These are phyloP conservation scores for Amiota mariae DNA, from an alignment of 2,888 invertebrate species.

Conservation along the genomic window DNA sequence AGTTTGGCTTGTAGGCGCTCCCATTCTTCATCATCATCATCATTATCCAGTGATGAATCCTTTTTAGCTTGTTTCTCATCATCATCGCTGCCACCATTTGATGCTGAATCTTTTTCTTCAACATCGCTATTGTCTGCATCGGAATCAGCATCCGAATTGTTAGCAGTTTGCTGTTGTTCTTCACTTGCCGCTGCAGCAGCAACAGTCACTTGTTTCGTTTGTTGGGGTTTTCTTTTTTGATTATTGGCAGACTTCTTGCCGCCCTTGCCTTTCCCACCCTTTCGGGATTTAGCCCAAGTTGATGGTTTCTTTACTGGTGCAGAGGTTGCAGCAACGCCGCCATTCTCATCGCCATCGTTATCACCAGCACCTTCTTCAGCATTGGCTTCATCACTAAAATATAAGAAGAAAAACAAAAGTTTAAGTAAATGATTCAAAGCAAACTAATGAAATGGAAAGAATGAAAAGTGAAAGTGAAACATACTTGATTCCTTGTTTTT, in stretches of 20 bases:
- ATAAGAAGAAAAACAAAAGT: not conserved
- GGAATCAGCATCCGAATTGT: slow-evolving; percentile 70
- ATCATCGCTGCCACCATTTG: slow-evolving; percentile 75
- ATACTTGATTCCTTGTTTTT: slow-evolving; percentile 79
- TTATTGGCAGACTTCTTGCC: slow-evolving; percentile 69
- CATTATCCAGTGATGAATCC: slow-evolving; percentile 71
- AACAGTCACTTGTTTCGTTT: slow-evolving; percentile 65
- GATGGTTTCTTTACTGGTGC: slow-evolving; percentile 82
- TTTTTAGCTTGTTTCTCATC: slow-evolving; percentile 78
- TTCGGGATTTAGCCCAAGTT: slow-evolving; percentile 85
- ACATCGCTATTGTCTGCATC: slow-evolving; percentile 75
- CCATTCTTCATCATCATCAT: slow-evolving; percentile 93
- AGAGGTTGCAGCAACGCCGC: slow-evolving; percentile 64
- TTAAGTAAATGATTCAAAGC: slow-evolving; percentile 26
- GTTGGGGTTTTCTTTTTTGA: slow-evolving; percentile 70
- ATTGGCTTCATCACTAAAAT: slow-evolving; percentile 66
- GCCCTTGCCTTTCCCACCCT: slow-evolving; percentile 77
- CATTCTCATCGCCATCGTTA: slow-evolving; percentile 75
- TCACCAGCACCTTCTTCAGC: slow-evolving; percentile 75
- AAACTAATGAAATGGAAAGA: slow-evolving; percentile 5
- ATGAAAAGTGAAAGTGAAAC: slow-evolving; percentile 43
- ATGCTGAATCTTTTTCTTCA: slow-evolving; percentile 74
- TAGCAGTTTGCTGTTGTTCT: slow-evolving; percentile 58
- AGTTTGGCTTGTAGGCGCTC: slow-evolving; percentile 90
- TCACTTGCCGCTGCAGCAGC: slow-evolving; percentile 55